Evolutionary conservation across 2,888 invertebrate genomes (phyloP), one percentile per base, ranked within the genome.

Genomic region (Geotrupes spiniger): DNA sequence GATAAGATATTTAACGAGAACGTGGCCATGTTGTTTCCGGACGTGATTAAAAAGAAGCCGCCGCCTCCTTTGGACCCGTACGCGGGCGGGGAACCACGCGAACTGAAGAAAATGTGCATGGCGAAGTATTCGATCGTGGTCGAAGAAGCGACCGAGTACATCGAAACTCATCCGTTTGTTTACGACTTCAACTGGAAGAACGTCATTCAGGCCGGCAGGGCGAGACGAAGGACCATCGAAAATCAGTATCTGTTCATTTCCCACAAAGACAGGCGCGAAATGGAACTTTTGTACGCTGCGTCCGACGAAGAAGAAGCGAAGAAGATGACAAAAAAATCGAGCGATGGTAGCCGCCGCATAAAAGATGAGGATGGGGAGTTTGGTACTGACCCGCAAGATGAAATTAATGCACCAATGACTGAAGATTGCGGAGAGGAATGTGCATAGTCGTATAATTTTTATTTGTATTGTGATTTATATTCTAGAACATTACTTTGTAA

Each of bases 1-100:
- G 78, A 80, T 52, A 74, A 73, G 3, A 79, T 87, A 55, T 87
- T 87, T 59, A 80, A 82, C 54, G 82, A 85, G 28, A 81, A 82
- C 0, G 78, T 85, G 1, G 78, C 78, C 55, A 75, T 70, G 64
- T 65, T 82, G 9, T 83, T 84, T 58, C 83, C 84, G 0, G 81
- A 83, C 62, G 78, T 79, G 21, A 73, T 79, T 26, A 76, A 76
- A 56, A 76, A 76, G 54, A 70, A 73, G 54, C 71, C 71, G 11
- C 70, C 72, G 54, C 63, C 69, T 2, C 73, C 75, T 38, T 74
- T 74, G 17, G 74, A 68, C 59, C 46, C 38, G 12, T 68, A 70
- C 49, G 61, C 48, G n/a, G 47, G 53, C 10, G 53, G 46, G 0
- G 63, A 75, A 1, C 74, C 76, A 8, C 66, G 76, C 17, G 75